Conservation (phyloP, 2,113 vertebrate genomes). For the Calidris pugnax region DNA sequence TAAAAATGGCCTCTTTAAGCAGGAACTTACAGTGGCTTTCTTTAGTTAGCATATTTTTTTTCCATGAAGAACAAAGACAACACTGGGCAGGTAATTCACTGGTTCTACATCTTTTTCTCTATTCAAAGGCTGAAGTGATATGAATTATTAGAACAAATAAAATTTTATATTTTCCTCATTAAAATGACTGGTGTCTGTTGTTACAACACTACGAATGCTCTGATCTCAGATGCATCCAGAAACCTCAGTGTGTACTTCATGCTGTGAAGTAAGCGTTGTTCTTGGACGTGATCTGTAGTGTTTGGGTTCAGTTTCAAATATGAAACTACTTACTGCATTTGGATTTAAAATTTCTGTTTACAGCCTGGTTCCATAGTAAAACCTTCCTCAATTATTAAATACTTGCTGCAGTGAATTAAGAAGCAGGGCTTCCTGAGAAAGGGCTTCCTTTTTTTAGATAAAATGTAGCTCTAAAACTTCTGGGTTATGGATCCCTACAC, state of each 20-base stretch:
- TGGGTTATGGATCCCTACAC: neutral
- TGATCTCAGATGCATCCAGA: neutral
- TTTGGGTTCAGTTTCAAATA: neutral
- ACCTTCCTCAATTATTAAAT: neutral
- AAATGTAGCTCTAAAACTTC: neutral
- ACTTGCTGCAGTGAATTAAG: neutral
- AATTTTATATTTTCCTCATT: neutral
- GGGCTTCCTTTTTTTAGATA: neutral
- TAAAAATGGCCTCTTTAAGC: neutral
- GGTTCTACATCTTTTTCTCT: neutral
- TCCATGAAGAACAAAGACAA: neutral
- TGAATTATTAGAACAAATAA: neutral
- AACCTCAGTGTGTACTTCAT: neutral
- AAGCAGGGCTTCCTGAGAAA: neutral
- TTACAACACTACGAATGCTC: neutral
- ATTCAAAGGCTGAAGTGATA: neutral
- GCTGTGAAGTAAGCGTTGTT: neutral
- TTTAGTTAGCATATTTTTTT: neutral
- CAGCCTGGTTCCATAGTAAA: neutral
- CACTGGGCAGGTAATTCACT: neutral
- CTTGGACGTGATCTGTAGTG: neutral
- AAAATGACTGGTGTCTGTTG: neutral
- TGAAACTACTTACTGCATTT: neutral
- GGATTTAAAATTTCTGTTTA: neutral
- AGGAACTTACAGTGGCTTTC: neutral